Percentiles rank a stretch among this genome's conserved stretches.
These are phyloP conservation scores for Halesus radiatus DNA, from an alignment of 1,140 invertebrate species.

Conservation along the genomic window DNA sequence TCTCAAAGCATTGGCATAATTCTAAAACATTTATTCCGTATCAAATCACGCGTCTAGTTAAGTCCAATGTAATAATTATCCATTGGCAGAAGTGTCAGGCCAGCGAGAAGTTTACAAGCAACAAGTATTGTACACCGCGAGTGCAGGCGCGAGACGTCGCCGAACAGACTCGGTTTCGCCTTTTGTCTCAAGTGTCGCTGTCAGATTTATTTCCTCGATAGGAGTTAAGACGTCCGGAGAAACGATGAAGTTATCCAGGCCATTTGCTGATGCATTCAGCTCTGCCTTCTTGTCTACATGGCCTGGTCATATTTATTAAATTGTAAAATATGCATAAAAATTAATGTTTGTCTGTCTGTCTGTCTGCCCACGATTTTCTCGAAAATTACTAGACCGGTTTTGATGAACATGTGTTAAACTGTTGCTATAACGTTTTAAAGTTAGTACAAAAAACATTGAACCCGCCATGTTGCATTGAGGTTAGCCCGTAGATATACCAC, in stretches of 20 bases:
- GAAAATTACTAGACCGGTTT: no score
- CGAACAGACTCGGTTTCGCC: neutral
- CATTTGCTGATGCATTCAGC: constrained; percentile 25
- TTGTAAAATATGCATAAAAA: no score
- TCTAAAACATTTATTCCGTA: neutral
- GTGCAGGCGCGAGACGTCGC: constrained; percentile 26
- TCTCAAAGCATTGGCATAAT: no score
- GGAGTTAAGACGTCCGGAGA: constrained; percentile 11
- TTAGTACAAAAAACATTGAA: no score
- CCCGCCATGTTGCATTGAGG: no score
- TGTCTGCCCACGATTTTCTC: no score
- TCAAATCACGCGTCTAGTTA: neutral
- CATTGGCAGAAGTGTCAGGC: neutral
- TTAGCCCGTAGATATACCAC: no score
- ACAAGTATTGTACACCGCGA: neutral
- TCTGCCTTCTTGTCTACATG: neutral
- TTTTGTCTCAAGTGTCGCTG: constrained; percentile 32
- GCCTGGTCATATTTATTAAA: no score
- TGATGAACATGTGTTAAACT: no score
- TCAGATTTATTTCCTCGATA: constrained; percentile 51
- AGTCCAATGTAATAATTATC: neutral
- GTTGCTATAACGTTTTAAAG: no score
- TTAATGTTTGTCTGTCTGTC: no score
- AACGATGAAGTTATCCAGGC: constrained; percentile 43
- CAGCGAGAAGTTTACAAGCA: neutral